These are phyloP conservation scores for Nymphalis io DNA, from an alignment of 1,140 invertebrate genomes.

Conservation along the genomic window DNA sequence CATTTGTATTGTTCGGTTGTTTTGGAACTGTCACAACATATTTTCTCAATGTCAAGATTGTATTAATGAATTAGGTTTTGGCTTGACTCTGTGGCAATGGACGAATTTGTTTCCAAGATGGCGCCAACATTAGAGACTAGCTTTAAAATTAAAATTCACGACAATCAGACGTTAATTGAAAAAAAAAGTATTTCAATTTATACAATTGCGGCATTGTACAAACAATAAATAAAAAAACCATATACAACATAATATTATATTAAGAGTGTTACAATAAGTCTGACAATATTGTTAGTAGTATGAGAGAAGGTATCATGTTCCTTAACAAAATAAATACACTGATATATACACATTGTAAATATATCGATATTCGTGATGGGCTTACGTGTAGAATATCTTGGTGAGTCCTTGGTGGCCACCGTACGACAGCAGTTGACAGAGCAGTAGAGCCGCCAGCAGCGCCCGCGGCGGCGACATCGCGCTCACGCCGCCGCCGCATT, in stretches of 20 bases:
- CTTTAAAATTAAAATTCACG: not conserved
- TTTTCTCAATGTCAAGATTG: slow-evolving; percentile 11
- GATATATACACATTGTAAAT: too few species aligned
- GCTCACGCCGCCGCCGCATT: slow-evolving; percentile 73
- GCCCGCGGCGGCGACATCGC: slow-evolving; percentile 76
- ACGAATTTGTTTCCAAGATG: not conserved
- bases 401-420: slow-evolving; percentile 77
- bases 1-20: not conserved
- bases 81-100: not conserved
- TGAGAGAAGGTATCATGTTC: too few species aligned
- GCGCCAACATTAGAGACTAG: not conserved
- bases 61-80: slow-evolving; percentile 1
- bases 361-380: too few species aligned
- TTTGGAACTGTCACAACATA: not conserved
- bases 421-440: slow-evolving; percentile 76
- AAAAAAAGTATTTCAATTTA: too few species aligned
- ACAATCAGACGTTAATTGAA: too few species aligned
- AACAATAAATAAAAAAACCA: too few species aligned
- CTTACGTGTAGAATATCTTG: slow-evolving; percentile 79
- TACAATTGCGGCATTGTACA: too few species aligned
- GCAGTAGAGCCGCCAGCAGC: slow-evolving; percentile 72
- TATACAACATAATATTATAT: too few species aligned
- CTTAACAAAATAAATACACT: too few species aligned
- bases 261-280: too few species aligned
- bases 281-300: too few species aligned